Percentiles rank a stretch among this genome's conserved stretches.
Evolutionary conservation across 1,140 invertebrate genomes (phyloP).

Genomic region (Papilio polyxenes): DNA sequence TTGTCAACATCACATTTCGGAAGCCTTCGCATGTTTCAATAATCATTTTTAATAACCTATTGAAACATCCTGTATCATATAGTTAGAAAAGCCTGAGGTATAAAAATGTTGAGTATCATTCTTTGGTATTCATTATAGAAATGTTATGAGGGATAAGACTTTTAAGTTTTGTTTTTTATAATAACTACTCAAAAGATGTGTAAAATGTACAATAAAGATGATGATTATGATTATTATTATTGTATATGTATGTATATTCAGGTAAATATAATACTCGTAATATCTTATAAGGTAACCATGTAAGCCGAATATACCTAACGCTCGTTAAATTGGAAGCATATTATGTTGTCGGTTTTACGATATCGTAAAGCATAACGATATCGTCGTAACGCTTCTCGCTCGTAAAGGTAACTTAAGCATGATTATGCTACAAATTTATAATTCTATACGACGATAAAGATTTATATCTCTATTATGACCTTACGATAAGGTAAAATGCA

Average conservation of each 20-base stretch:
- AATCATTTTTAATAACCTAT: no score
- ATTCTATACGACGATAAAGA: neutral
- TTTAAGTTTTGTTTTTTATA: no score
- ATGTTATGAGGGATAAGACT: no score
- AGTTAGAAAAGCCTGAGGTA: no score
- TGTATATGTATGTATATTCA: neutral
- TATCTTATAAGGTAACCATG: neutral
- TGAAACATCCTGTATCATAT: no score
- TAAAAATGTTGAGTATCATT: no score
- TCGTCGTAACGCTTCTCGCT: conserved; percentile 5
- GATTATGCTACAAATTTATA: conserved; percentile 26
- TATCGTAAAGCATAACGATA: conserved; percentile 26
- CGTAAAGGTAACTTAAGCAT: conserved; percentile 23
- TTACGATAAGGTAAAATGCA: neutral
- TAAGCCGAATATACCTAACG: conserved; percentile 8
- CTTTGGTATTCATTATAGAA: no score
- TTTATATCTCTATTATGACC: neutral
- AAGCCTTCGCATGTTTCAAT: no score
- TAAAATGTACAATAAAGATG: no score
- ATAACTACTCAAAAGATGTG: no score
- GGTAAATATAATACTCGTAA: neutral
- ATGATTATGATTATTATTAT: no score
- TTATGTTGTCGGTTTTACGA: conserved; percentile 24
- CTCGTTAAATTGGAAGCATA: conserved; percentile 23
- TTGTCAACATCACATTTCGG: no score